phyloP scores from a whole-genome alignment of 2,888 invertebrate species.

The Lampropteryx suffumata region DNA sequence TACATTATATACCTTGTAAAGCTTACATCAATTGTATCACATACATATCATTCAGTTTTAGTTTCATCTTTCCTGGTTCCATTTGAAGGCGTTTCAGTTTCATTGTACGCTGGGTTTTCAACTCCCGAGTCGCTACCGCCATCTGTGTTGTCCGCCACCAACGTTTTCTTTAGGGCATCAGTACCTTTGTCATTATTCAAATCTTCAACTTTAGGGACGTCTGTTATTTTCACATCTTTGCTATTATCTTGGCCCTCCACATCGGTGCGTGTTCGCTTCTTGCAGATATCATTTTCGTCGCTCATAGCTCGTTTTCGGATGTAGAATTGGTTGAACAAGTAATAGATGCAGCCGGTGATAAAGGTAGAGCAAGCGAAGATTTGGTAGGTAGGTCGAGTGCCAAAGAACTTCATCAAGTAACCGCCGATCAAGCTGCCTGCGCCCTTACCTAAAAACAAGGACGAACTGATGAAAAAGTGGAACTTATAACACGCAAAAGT shows the following conservation, averaged over 20 bases:
- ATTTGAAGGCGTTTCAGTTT: constrained; percentile 51
- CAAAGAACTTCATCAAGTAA: constrained; percentile 87
- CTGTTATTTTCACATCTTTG: constrained; percentile 51
- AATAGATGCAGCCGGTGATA: constrained; percentile 86
- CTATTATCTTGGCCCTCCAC: constrained; percentile 57
- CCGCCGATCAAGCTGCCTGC: constrained; percentile 90
- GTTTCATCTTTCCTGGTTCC: constrained; percentile 47
- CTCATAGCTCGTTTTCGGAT: constrained; percentile 80
- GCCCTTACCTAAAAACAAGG: constrained; percentile 84
- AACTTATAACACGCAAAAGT: too few species aligned
- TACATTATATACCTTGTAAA: constrained; percentile 14
- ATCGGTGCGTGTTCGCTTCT: constrained; percentile 68
- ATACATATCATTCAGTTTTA: constrained; percentile 21
- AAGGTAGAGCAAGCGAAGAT: constrained; percentile 85
- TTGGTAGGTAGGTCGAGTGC: constrained; percentile 88
- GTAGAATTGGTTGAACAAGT: constrained; percentile 86
- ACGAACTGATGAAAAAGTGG: too few species aligned
- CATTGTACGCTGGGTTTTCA: constrained; percentile 71
- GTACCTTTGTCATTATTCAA: constrained; percentile 30
- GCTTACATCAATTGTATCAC: constrained; percentile 17
- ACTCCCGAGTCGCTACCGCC: constrained; percentile 76
- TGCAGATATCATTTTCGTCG: constrained; percentile 82
- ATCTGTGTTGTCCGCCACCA: constrained; percentile 61
- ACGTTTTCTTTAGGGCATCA: constrained; percentile 42
- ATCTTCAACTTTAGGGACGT: constrained; percentile 54